Percentiles rank a stretch among this genome's conserved stretches.
These are phyloP conservation scores for Eleutherodactylus coqui DNA, from an alignment of 2,797 vertebrate species.

Conservation along the genomic window DNA sequence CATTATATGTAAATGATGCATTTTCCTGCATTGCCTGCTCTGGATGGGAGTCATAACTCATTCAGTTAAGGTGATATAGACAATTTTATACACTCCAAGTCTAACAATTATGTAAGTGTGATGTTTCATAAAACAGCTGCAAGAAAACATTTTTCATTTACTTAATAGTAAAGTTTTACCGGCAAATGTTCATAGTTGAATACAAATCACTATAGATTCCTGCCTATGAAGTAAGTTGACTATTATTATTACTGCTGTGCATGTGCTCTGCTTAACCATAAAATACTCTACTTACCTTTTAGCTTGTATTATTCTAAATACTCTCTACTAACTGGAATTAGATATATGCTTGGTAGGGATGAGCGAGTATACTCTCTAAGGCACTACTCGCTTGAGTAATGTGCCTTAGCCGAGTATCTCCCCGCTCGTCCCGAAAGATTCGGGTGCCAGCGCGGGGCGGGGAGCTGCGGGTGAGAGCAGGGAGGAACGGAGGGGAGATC, in stretches of 20 bases:
- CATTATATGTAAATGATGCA: neutral
- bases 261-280: neutral
- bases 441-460: no score
- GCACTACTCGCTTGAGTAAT: no score
- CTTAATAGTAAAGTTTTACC: conserved; percentile 23
- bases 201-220: conserved; percentile 10
- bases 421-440: no score
- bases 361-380: no score
- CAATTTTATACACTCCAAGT: neutral
- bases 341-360: conserved; percentile 17
- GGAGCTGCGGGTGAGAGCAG: no score
- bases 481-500: no score
- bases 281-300: neutral
- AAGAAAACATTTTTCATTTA: conserved; percentile 25
- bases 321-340: neutral
- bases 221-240: conserved; percentile 26
- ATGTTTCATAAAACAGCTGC: neutral
- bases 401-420: no score
- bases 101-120: neutral
- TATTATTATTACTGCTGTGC: conserved; percentile 24
- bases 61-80: neutral
- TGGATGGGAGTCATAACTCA: neutral
- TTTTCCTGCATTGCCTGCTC: neutral
- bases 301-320: neutral
- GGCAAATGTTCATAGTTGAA: neutral